Evolutionary conservation across 2,888 invertebrate genomes (phyloP), one percentile per base, ranked within the genome.

Genomic region (Leptinotarsa juncta): DNA sequence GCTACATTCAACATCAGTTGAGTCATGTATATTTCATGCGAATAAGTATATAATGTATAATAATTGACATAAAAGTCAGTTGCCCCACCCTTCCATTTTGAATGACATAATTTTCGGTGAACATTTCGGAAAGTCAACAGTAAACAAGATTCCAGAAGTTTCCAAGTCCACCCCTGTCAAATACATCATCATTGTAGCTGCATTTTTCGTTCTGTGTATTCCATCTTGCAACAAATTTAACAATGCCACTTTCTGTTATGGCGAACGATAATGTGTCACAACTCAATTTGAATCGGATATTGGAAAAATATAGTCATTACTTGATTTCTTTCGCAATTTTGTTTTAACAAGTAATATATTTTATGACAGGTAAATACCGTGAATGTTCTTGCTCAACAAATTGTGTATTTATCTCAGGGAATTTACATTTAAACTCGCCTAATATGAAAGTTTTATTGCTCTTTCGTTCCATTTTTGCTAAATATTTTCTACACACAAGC

Each of bases 281-380:
- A 76, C 76, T 72, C 32, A 67, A 79, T 78, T 78, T 79, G 77
- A 76, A 79, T 79, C 57, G 72, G 67, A 72, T 75, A 72, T 76
- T 74, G 77, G 76, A 68, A 65, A 75, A 79, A 77, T 77, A 76
- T 76, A 76, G 73, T 72, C 74, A 71, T 77, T 78, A 72, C 69
- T 70, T 12, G 62, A 62, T 62, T 16, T 18, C 62, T 71, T 55
- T 71, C 65, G 74, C 71, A 74, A 68, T 74, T 67, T 68, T 74
- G 67, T 71, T 74, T 74, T 32, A 65, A 65, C 71, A 18, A 60
- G 55, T 70, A 67, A 72, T 72, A 70, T 72, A 72, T 75, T 75
- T 72, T 75, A 75, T 67, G 72, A 70, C 67, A 72, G 48, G 16
- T 66, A 69, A 71, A 68, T 70, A 67, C 68, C 62, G 71, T 67